Evolutionary conservation across 30 jellyfish, hydroid and myxozoan species (phyloP).

Genomic region (Hydractinia echinata): DNA sequence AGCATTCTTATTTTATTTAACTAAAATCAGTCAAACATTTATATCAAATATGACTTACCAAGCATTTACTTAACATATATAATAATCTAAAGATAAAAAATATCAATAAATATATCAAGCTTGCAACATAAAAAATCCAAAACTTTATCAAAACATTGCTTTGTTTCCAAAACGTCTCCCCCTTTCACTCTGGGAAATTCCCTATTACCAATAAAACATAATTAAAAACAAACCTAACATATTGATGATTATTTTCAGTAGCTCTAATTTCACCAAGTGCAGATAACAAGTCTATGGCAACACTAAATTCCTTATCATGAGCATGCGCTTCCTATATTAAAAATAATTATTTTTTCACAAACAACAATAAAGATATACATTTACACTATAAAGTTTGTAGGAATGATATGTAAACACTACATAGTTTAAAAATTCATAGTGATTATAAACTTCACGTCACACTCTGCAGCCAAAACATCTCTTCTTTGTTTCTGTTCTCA

Average conservation of each 20-base stretch:
- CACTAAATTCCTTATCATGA: slow-evolving; percentile 70
- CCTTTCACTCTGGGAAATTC: no score
- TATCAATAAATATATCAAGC: neutral
- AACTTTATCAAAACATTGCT: neutral
- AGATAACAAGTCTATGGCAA: slow-evolving; percentile 71
- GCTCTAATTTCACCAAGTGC: slow-evolving; percentile 87
- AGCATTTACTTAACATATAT: slow-evolving; percentile 46
- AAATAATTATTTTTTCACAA: neutral
- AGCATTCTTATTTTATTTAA: neutral
- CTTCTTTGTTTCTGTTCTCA: no score
- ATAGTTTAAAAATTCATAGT: no score
- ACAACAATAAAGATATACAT: no score
- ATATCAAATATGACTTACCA: slow-evolving; percentile 36
- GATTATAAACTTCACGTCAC: no score
- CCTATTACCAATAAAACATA: no score
- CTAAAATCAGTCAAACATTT: no score
- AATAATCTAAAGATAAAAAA: slow-evolving; percentile 33
- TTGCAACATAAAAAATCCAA: neutral
- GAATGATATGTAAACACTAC: no score
- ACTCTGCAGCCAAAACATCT: no score
- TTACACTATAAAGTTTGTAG: no score
- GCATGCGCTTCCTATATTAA: slow-evolving; percentile 77
- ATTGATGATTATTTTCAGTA: slow-evolving; percentile 59
- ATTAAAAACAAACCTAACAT: slow-evolving; percentile 47
- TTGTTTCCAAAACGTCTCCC: no score